Evolutionary conservation across 2,888 invertebrate species (phyloP).

Genomic region (Lithophane socia): DNA sequence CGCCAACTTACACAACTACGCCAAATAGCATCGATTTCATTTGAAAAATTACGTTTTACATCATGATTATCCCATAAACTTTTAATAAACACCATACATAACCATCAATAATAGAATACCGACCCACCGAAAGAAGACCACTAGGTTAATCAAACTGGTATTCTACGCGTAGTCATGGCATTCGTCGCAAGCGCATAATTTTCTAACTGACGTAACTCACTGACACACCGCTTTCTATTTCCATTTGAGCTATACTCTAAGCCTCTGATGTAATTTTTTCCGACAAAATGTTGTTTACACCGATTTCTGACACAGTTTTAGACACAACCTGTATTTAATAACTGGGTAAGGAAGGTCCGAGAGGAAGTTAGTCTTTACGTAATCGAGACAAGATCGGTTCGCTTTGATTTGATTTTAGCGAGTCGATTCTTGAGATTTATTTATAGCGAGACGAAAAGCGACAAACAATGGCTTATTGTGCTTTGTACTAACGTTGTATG

Average conservation of each 20-base stretch:
- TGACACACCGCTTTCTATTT: conserved; percentile 74
- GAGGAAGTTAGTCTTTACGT: conserved; percentile 43
- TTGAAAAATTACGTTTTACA: background rate
- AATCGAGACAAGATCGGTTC: conserved; percentile 33
- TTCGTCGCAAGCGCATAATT: conserved; percentile 72
- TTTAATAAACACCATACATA: conserved; percentile 18
- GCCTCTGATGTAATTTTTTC: conserved; percentile 62
- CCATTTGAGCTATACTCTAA: conserved; percentile 56
- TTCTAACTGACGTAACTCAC: conserved; percentile 70
- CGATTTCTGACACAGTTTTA: conserved; percentile 55
- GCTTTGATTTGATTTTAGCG: conserved; percentile 16
- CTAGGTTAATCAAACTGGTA: conserved; percentile 64
- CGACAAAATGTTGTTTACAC: conserved; percentile 57
- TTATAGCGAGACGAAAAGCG: background rate
- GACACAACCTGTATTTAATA: conserved; percentile 30
- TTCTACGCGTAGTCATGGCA: conserved; percentile 64
- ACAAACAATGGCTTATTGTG: background rate
- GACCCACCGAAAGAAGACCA: conserved; percentile 34
- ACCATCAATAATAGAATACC: conserved; percentile 10
- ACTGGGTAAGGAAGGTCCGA: conserved; percentile 28
- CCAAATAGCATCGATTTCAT: background rate
- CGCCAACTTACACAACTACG: background rate
- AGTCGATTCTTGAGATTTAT: conserved; percentile 14
- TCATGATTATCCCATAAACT: conserved; percentile 23
- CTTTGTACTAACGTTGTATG: background rate